These are phyloP conservation scores for Dryococelus australis DNA, from an alignment of 2,888 invertebrate genomes.

Conservation along the genomic window DNA sequence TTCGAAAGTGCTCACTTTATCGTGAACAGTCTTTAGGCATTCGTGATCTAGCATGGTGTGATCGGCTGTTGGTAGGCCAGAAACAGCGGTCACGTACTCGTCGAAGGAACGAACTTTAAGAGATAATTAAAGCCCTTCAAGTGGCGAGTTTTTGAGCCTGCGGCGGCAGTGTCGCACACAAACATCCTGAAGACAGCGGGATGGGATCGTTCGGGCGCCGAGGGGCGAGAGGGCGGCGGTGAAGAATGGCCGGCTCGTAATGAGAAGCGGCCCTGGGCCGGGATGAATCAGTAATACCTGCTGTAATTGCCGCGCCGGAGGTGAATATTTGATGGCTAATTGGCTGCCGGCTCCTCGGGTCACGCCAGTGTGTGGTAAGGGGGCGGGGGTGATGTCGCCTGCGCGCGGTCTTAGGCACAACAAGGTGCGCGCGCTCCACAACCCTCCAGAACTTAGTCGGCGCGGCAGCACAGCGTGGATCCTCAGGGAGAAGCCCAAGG, in stretches of 20 bases:
- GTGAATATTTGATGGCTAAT: conserved; percentile 29
- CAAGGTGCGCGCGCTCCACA: not conserved
- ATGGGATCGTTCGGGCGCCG: not conserved
- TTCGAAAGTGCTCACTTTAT: too few relatives aligned
- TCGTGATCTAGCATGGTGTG: too few relatives aligned
- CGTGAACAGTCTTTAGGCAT: too few relatives aligned
- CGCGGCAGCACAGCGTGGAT: too few relatives aligned
- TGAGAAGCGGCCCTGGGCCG: not conserved
- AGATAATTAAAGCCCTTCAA: not conserved
- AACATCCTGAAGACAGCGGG: not conserved
- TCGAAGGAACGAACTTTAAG: not conserved
- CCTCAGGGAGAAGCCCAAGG: too few relatives aligned
- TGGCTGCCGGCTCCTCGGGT: conserved; percentile 4
- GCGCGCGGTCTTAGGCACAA: not conserved
- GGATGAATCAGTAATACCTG: conserved; percentile 28
- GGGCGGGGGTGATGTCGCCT: not conserved
- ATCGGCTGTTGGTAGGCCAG: not conserved
- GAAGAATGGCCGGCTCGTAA: conserved; percentile 2
- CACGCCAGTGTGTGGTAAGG: too few relatives aligned
- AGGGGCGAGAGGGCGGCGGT: not conserved
- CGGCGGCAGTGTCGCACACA: not conserved
- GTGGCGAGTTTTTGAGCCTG: not conserved
- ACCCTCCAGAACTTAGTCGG: too few relatives aligned
- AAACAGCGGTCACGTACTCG: not conserved
- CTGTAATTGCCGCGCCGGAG: conserved; percentile 25